phyloP scores from a whole-genome alignment of 2,113 vertebrate genomes.

The Axis porcinus region DNA sequence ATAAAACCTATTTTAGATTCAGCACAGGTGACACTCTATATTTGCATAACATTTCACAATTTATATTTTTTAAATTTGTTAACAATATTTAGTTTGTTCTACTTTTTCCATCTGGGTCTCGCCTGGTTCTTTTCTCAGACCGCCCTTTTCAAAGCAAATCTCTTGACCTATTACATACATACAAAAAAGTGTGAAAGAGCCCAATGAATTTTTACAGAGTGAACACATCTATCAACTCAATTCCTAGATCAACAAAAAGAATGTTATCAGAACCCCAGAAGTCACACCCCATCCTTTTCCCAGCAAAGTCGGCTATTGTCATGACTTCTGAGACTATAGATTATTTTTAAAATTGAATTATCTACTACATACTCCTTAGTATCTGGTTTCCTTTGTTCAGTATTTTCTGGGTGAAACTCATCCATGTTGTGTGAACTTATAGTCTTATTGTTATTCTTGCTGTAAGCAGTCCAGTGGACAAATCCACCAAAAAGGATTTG shows the following conservation, averaged over 20 bases:
- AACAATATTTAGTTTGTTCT: background rate
- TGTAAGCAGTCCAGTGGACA: background rate
- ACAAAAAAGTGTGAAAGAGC: background rate
- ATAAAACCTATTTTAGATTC: background rate
- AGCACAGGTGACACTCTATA: background rate
- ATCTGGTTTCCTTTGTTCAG: background rate
- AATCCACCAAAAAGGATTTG: background rate
- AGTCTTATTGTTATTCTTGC: background rate
- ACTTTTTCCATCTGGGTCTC: background rate
- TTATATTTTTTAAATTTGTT: constrained; percentile 11
- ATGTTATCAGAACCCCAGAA: background rate
- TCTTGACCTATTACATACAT: background rate
- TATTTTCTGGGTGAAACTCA: background rate
- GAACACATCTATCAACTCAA: background rate
- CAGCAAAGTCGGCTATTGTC: background rate
- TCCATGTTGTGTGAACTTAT: background rate
- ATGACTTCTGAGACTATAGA: background rate
- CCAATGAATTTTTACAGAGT: background rate
- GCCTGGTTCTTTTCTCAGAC: background rate
- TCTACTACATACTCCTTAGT: background rate
- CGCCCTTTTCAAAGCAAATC: background rate
- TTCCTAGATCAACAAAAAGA: background rate
- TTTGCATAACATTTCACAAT: background rate
- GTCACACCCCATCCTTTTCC: background rate
- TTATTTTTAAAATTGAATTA: background rate